Conservation (phyloP, 2,113 vertebrate species). For the Sturnus vulgaris region DNA sequence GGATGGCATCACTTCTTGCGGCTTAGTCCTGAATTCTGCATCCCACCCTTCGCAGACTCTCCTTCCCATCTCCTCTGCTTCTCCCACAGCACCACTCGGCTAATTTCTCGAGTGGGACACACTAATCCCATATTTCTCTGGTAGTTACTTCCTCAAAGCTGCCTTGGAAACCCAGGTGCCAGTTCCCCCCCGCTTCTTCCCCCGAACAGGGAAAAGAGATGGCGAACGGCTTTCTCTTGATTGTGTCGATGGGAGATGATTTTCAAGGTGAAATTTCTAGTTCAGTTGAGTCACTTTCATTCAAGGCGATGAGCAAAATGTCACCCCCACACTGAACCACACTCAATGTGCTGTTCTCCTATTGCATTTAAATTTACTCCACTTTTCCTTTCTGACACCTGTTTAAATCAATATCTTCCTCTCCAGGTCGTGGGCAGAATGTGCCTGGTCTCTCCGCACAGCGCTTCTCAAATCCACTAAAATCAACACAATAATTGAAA, state of each 20-base stretch:
- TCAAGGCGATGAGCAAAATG: slow-evolving; percentile 90
- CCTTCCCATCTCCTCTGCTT: rapidly evolving
- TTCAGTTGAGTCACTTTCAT: slow-evolving; percentile 93
- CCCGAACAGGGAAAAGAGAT: slow-evolving; percentile 1
- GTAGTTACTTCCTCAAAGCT: slow-evolving; percentile 1
- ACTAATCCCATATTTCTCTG: background rate
- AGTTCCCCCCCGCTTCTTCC: background rate
- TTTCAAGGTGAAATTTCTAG: slow-evolving; percentile 96
- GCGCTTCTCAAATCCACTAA: slow-evolving; percentile 99
- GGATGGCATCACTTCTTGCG: background rate
- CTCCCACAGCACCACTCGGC: background rate
- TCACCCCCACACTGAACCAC: slow-evolving; percentile 89
- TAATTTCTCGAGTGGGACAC: background rate
- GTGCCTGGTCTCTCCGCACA: slow-evolving; percentile 90
- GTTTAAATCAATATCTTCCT: slow-evolving; percentile 99
- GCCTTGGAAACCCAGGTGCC: background rate
- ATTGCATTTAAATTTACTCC: slow-evolving; percentile 99
- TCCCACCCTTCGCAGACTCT: background rate
- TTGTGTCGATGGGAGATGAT: slow-evolving; percentile 83
- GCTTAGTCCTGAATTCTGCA: background rate
- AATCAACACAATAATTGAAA: slow-evolving; percentile 99
- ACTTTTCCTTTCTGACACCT: slow-evolving; percentile 99
- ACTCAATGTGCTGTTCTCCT: slow-evolving; percentile 87
- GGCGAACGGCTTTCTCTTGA: slow-evolving; percentile 69
- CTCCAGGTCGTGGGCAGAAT: slow-evolving; percentile 98